phyloP scores from a whole-genome alignment of 1,140 invertebrate genomes.

The Meloidogyne exigua region DNA sequence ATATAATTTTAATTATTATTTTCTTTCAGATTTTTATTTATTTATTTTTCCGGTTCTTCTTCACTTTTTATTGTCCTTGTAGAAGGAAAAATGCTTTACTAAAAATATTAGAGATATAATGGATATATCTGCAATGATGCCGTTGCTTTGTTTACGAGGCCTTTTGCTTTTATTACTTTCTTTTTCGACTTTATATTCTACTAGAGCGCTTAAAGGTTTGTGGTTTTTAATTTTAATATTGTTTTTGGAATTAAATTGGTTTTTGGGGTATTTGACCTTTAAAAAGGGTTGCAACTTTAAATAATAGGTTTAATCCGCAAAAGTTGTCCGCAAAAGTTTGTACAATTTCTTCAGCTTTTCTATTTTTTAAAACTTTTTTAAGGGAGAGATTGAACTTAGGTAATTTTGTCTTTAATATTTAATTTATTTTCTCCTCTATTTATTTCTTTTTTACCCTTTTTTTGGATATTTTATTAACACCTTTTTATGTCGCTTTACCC shows the following conservation, averaged over 20 bases:
- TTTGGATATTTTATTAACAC: too few relatives aligned
- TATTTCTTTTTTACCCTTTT: neutral
- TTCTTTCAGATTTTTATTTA: neutral
- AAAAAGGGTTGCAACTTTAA: too few relatives aligned
- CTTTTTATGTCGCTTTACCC: too few relatives aligned
- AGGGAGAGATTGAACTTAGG: too few relatives aligned
- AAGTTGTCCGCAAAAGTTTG: neutral
- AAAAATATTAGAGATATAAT: neutral
- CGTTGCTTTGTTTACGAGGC: neutral
- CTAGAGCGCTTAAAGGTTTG: constrained; percentile 29
- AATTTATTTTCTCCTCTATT: too few relatives aligned
- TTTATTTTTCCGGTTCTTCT: neutral
- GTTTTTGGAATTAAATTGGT: too few relatives aligned
- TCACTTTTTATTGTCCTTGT: neutral
- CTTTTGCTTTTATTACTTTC: constrained; percentile 32
- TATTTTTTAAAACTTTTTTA: too few relatives aligned
- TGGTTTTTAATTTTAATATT: neutral
- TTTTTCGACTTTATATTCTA: constrained; percentile 36
- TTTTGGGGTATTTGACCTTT: too few relatives aligned
- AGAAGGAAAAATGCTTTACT: neutral
- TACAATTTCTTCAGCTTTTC: too few relatives aligned
- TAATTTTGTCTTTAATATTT: too few relatives aligned
- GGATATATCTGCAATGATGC: constrained; percentile 1
- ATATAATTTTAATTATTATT: neutral
- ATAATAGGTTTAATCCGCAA: too few relatives aligned